Base-by-base conservation (phyloP, 2,113 vertebrate species). In the Limanda limanda region DNA sequence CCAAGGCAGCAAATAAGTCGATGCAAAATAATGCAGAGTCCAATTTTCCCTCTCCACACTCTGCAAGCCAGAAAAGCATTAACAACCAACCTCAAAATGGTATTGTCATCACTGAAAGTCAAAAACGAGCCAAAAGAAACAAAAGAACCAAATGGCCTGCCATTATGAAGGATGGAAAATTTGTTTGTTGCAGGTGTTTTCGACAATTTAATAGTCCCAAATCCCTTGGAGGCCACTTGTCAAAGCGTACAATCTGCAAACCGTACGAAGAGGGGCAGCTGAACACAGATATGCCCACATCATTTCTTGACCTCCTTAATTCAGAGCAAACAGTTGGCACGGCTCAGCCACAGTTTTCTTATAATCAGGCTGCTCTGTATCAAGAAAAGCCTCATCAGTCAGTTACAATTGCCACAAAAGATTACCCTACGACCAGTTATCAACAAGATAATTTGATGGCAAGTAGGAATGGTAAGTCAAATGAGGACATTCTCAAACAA, bases 151-250 rank as follows among this genome's bases (percentile, higher is more conserved):
- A 98, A 70, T 99, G 97, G 95, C 98, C 98, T 56, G 97, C 98
- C 48, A 99, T 99, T 79, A 90, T 98, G 60, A 94, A 93, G 87
- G 96, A 98, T 84, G 97, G 97, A 1, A 99, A 99, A 87, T 97
- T 97, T 85, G 94, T 98, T 82, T 99, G 98, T 79, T 95, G 96
- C 72, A 94, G 96, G 58, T 99, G 98, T 93, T 98, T 95, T 73
- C 94, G 97, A 89, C 93, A 95, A 77, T 99, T 99, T 87, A 88
- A 93, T 58, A 97, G 96, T 89, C 96, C 97, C 21, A 96, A 96
- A 86, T 99, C 97, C 42, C 95, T 99, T 4, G 97, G 98, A 67
- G 98, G 98, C 65, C 98, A 99, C 88, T 95, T 99, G 71, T 99
- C 98, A 20, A 98, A 98, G 86, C 93, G 97, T 25, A 87, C 95